phyloP scores from a whole-genome alignment of 30 jellyfish, hydroid and myxozoan genomes.

The Haliclystus octoradiatus region DNA sequence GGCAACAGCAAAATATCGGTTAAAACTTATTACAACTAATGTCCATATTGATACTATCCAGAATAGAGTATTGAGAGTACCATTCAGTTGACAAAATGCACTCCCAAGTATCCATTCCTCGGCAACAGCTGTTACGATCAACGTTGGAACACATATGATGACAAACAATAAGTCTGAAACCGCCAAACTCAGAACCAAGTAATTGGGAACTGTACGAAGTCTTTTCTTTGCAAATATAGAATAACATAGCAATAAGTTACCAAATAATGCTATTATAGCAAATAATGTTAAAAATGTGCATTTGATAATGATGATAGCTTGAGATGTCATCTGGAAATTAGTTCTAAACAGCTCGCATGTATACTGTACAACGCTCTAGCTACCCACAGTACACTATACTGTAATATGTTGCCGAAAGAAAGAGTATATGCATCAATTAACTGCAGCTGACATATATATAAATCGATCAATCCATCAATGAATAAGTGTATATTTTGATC shows the following conservation, averaged over 20 bases:
- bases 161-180: constrained; percentile 71
- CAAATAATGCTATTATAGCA: constrained; percentile 40
- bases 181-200: constrained; percentile 76
- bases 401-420: too few relatives aligned
- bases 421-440: too few relatives aligned
- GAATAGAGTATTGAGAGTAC: constrained; percentile 52
- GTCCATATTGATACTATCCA: constrained; percentile 87
- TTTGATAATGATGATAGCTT: constrained; percentile 42
- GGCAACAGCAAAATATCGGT: constrained; percentile 81
- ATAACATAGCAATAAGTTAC: constrained; percentile 54
- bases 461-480: too few relatives aligned
- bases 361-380: too few relatives aligned
- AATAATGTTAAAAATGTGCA: constrained; percentile 32
- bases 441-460: too few relatives aligned
- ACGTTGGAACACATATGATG: constrained; percentile 56
- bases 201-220: constrained; percentile 69
- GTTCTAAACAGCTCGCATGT: too few relatives aligned
- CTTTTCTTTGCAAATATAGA: constrained; percentile 43
- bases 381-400: too few relatives aligned
- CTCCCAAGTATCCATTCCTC: constrained; percentile 74
- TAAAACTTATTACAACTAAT: constrained; percentile 61
- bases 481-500: too few relatives aligned
- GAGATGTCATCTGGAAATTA: too few relatives aligned
- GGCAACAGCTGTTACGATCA: constrained; percentile 63
- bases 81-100: constrained; percentile 65